These are phyloP conservation scores for Prionace glauca DNA, from an alignment of 2,797 vertebrate species.

Conservation along the genomic window DNA sequence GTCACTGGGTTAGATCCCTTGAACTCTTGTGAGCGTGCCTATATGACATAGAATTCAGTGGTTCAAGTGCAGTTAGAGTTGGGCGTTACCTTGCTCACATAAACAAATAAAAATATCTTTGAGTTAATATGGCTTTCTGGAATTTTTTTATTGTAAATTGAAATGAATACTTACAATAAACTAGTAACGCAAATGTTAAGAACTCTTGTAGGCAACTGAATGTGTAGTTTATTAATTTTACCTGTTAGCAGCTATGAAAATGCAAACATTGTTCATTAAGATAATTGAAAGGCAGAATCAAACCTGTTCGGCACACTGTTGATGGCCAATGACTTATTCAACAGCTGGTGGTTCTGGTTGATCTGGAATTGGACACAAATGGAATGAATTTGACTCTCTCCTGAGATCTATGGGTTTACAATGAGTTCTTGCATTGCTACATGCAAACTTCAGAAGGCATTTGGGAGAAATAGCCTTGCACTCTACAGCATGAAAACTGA, in stretches of 20 bases:
- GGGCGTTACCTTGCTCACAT: too few relatives aligned
- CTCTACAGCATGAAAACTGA: neutral
- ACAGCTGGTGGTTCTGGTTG: too few relatives aligned
- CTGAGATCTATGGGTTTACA: neutral
- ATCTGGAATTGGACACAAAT: neutral
- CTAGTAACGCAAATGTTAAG: neutral
- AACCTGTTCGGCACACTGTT: neutral
- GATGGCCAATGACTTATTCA: too few relatives aligned
- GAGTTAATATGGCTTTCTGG: too few relatives aligned
- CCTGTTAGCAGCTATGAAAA: neutral
- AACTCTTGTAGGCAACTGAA: neutral
- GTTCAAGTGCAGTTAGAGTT: too few relatives aligned
- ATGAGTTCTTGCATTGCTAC: neutral
- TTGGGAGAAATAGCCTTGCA: neutral
- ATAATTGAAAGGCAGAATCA: neutral
- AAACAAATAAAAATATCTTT: too few relatives aligned
- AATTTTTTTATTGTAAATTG: too few relatives aligned
- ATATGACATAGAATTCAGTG: too few relatives aligned
- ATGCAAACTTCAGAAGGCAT: neutral
- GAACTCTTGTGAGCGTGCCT: too few relatives aligned
- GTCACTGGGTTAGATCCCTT: too few relatives aligned
- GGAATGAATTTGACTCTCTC: neutral
- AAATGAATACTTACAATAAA: neutral
- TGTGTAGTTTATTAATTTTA: neutral
- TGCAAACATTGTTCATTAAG: neutral